Percentiles rank a stretch among this genome's conserved stretches.
These are phyloP conservation scores for Adrianichthys oophorus DNA, from an alignment of 2,797 vertebrate genomes.

Conservation along the genomic window DNA sequence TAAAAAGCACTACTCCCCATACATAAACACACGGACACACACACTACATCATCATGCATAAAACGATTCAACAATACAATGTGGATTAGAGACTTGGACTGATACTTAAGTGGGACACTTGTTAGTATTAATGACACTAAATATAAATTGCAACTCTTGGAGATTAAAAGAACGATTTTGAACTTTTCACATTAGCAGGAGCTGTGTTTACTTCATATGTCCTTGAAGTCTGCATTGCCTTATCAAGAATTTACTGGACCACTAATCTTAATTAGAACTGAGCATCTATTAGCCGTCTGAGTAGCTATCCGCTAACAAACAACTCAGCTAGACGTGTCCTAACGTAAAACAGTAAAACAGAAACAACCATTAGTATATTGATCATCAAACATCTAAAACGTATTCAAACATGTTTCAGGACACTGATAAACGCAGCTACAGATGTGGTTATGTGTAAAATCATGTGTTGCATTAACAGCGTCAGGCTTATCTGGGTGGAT, in stretches of 20 bases:
- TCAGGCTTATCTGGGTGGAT: conserved; percentile 32
- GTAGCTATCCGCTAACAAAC: not conserved
- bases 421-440: fast-evolving
- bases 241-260: conserved; percentile 3
- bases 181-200: not conserved
- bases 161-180: not conserved
- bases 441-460: not conserved
- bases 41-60: too few relatives aligned
- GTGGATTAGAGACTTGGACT: too few relatives aligned
- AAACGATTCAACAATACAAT: too few relatives aligned
- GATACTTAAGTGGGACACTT: too few relatives aligned
- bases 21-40: too few relatives aligned
- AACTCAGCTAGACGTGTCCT: not conserved
- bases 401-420: not conserved
- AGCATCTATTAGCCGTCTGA: conserved; percentile 2
- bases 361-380: not conserved
- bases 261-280: conserved; percentile 14
- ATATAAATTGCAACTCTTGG: too few relatives aligned
- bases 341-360: not conserved
- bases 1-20: too few relatives aligned
- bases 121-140: too few relatives aligned
- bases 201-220: not conserved
- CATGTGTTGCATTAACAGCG: conserved; percentile 34
- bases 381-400: not conserved
- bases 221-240: not conserved